Evolutionary conservation across 2,113 vertebrate genomes (phyloP).

Genomic region (Mormyrus iriodes): DNA sequence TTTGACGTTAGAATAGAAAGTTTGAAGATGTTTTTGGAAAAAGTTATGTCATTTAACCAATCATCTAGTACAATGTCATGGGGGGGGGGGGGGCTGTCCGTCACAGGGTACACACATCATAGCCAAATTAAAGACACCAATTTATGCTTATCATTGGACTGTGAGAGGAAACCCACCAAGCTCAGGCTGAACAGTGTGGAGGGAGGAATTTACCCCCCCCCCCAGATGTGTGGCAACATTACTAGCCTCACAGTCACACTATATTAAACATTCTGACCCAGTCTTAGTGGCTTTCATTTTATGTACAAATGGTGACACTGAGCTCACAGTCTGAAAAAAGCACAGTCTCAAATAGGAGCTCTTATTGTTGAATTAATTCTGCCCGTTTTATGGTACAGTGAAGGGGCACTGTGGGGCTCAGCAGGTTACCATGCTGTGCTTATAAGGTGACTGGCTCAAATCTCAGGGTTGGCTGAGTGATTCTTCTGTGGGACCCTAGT

Average conservation of each 20-base stretch:
- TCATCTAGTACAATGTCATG: neutral
- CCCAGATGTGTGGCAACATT: neutral
- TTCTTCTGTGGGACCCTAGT: neutral
- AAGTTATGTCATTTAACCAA: neutral
- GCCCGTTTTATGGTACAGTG: neutral
- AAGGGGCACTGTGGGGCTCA: neutral
- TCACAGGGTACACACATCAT: too few species aligned
- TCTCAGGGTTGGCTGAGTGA: neutral
- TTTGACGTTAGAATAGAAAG: neutral
- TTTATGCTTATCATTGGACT: neutral
- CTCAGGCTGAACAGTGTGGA: neutral
- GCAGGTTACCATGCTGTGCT: neutral
- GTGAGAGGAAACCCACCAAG: neutral
- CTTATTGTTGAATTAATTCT: neutral
- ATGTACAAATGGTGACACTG: neutral
- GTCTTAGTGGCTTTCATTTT: neutral
- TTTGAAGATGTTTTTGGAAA: neutral
- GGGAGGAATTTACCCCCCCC: neutral
- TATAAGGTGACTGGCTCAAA: neutral
- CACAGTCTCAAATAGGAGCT: neutral
- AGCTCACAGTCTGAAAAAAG: neutral
- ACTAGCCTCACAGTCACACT: neutral
- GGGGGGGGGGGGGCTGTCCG: too few species aligned
- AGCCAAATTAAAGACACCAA: neutral
- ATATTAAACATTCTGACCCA: neutral